phyloP scores from a whole-genome alignment of 1,140 invertebrate genomes.

The Panonychus citri region DNA sequence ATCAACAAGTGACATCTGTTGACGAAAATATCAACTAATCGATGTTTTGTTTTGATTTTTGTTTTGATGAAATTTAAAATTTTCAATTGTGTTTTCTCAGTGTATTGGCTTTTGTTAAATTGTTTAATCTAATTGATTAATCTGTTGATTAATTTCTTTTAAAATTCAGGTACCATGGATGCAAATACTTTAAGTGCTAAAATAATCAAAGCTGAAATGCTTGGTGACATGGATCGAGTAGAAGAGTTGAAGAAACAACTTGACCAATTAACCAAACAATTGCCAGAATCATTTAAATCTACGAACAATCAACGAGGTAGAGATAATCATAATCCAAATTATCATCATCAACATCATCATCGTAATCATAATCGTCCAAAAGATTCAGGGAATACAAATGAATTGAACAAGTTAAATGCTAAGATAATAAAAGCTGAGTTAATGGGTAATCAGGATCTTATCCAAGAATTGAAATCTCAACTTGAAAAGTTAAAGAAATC shows the following conservation, averaged over 20 bases:
- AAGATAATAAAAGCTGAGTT: conserved; percentile 75
- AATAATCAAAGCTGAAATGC: conserved; percentile 65
- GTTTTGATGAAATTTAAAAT: no score
- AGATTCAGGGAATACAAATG: neutral
- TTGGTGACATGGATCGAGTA: conserved; percentile 47
- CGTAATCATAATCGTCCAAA: neutral
- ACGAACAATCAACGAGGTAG: no score
- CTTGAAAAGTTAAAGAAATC: conserved; percentile 25
- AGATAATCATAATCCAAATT: no score
- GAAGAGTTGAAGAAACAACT: conserved; percentile 46
- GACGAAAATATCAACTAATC: no score
- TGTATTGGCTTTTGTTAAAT: no score
- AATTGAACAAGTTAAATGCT: conserved; percentile 24
- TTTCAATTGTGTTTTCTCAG: no score
- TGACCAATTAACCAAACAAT: neutral
- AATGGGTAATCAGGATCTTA: conserved; percentile 45
- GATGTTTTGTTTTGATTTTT: no score
- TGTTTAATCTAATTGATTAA: no score
- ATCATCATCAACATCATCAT: neutral
- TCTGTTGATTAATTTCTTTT: no score
- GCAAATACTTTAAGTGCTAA: conserved; percentile 30
- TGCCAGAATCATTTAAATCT: no score
- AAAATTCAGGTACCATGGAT: no score
- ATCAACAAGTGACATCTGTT: no score
- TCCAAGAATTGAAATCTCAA: conserved; percentile 43